Evolutionary conservation across 2,797 vertebrate species (phyloP), one percentile per base, ranked within the genome.

Genomic region (Calcarius lapponicus): DNA sequence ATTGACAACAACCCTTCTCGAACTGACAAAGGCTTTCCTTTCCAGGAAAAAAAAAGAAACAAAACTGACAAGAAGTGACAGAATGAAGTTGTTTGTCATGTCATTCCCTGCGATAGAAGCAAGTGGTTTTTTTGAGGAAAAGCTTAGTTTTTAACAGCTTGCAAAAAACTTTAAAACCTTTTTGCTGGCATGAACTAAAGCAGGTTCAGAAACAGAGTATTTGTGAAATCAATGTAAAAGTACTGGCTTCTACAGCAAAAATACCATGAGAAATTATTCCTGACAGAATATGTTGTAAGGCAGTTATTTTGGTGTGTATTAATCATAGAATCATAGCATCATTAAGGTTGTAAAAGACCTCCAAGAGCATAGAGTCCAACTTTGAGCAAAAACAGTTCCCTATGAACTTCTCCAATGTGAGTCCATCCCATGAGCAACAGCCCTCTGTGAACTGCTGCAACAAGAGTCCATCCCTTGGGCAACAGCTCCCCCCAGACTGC

Each of bases 41-140:
- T 65, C 17, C 18, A 79, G 25, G 13, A 84, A 47, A 20, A 47
- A 28, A 65, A 58, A 86, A 86, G 21, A 31, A 86, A 78, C 18
- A 75, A 67, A 80, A 80, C 17, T 81, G 88, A 83, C 62, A 93
- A 72, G 28, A 89, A 88, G 22, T 43, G 58, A 78, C 76, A 93
- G 65, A 88, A 72, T 12, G 42, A 32, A 67, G 28, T 36, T 85
- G 51, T 71, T 81, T 70, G 40, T 57, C 64, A 70, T 69, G 65
- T 61, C 45, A 82, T 70, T 84, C 42, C 58, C 20, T 11, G 56
- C 1, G 2, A 84, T 4, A 11, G 3, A 31, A 40, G 18, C 32
- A 74, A 26, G 5, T 13, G 0, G 0, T 32, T 74, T 38, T n/a
- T 48, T 18, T 21, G 6, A 66, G 16, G 81, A 57, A 57, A 80